Evolutionary conservation across 1,140 invertebrate genomes (phyloP).

Genomic region (Zaprionus nigranus): DNA sequence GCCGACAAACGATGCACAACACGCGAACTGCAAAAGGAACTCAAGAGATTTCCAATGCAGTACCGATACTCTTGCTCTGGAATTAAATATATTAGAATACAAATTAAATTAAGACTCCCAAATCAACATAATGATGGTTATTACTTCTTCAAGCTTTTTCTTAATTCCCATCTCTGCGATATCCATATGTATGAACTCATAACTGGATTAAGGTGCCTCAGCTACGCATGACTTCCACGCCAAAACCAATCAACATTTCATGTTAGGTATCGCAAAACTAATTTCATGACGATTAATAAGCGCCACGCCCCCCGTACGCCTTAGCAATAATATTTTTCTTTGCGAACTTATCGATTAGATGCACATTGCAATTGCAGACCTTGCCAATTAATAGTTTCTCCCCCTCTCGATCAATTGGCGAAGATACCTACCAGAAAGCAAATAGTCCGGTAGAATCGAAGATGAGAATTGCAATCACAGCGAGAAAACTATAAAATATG

Average conservation of each 20-base stretch:
- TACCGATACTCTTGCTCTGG: constrained; percentile 3
- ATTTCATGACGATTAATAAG: constrained; percentile 64
- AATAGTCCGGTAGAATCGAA: constrained; percentile 18
- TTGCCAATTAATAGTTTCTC: constrained; percentile 63
- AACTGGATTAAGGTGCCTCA: neutral
- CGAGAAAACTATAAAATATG: neutral
- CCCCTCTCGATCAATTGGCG: constrained; percentile 59
- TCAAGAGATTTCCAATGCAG: constrained; percentile 8
- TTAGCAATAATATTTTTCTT: neutral
- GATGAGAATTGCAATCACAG: neutral
- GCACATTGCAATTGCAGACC: constrained; percentile 45
- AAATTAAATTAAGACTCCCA: neutral
- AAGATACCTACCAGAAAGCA: constrained; percentile 73
- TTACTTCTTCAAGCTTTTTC: neutral
- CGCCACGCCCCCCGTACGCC: constrained; percentile 43
- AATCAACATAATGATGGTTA: constrained; percentile 1
- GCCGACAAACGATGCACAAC: constrained; percentile 58
- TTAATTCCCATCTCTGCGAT: neutral
- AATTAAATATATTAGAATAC: constrained; percentile 5
- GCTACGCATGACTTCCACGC: neutral
- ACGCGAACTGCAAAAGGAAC: constrained; percentile 49
- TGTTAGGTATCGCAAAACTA: constrained; percentile 44
- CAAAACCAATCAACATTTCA: constrained; percentile 4
- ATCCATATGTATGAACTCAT: neutral
- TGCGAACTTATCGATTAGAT: constrained; percentile 17